These are phyloP conservation scores for Akabosia matsudoensis DNA, from an alignment of 1,140 invertebrate genomes.

Conservation along the genomic window DNA sequence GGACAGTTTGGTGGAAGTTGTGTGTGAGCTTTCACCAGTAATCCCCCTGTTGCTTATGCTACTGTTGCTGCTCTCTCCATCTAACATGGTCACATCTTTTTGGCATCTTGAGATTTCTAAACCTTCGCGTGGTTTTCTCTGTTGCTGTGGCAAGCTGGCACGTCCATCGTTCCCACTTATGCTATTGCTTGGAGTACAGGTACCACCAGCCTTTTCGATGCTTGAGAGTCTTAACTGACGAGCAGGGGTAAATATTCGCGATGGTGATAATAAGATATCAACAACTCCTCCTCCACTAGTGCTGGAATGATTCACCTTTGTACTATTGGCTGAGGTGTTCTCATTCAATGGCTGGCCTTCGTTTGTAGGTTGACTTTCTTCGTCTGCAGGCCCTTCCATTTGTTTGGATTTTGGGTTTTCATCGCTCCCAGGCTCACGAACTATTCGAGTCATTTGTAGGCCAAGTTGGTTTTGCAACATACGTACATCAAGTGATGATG, in stretches of 20 bases:
- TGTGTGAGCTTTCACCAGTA: neutral
- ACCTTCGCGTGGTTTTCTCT: neutral
- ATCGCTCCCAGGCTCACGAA: neutral
- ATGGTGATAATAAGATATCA: neutral
- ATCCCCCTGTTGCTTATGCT: neutral
- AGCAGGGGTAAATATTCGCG: neutral
- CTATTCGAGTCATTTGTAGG: neutral
- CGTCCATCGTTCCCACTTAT: neutral
- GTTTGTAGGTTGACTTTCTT: neutral
- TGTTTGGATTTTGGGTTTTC: neutral
- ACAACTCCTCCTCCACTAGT: neutral
- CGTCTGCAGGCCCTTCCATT: neutral
- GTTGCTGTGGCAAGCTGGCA: neutral
- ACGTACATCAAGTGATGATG: neutral
- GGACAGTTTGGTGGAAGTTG: neutral
- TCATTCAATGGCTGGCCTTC: neutral
- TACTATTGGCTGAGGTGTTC: neutral
- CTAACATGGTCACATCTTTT: neutral
- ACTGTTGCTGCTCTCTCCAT: neutral
- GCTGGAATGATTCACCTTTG: neutral
- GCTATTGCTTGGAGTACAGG: neutral
- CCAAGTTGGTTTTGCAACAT: neutral
- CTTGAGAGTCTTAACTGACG: neutral
- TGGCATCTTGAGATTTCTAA: slow-evolving; percentile 7
- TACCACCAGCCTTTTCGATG: neutral